Percentiles rank a stretch among this genome's conserved stretches.
Conservation (phyloP, 2,113 vertebrate genomes). For the Emydocephalus ijimae region DNA sequence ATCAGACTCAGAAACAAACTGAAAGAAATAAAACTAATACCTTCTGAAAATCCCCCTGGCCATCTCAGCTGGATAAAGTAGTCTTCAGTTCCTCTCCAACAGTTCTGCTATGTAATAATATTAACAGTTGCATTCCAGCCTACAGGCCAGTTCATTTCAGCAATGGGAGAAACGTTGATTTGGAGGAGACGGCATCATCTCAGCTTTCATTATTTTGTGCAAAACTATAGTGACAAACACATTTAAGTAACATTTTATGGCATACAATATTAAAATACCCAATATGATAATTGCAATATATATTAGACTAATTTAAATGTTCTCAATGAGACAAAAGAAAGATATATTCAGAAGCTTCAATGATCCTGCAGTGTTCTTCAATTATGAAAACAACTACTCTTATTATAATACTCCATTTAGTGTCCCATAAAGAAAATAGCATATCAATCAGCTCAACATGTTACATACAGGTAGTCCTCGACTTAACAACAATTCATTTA, state of each 20-base stretch:
- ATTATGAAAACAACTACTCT: not conserved
- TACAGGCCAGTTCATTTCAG: conserved; percentile 56
- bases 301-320: not conserved
- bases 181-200: conserved; percentile 38
- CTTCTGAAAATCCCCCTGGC: conserved; percentile 59
- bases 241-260: not conserved
- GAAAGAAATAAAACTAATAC: conserved; percentile 65
- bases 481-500: not conserved
- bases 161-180: conserved; percentile 40
- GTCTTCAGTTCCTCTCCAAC: conserved; percentile 57
- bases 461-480: not conserved
- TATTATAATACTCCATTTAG: not conserved
- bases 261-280: not conserved
- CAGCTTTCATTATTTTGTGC: conserved; percentile 38
- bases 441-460: not conserved
- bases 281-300: not conserved
- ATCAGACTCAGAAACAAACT: conserved; percentile 52
- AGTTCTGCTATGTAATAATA: conserved; percentile 57
- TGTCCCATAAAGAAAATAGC: not conserved
- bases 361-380: no score
- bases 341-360: not conserved
- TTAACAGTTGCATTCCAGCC: conserved; percentile 55
- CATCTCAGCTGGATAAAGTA: conserved; percentile 58
- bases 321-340: not conserved
- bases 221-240: conserved; percentile 26